Base-by-base conservation (phyloP, 2,113 vertebrate genomes). In the Pterocles burchelli region DNA sequence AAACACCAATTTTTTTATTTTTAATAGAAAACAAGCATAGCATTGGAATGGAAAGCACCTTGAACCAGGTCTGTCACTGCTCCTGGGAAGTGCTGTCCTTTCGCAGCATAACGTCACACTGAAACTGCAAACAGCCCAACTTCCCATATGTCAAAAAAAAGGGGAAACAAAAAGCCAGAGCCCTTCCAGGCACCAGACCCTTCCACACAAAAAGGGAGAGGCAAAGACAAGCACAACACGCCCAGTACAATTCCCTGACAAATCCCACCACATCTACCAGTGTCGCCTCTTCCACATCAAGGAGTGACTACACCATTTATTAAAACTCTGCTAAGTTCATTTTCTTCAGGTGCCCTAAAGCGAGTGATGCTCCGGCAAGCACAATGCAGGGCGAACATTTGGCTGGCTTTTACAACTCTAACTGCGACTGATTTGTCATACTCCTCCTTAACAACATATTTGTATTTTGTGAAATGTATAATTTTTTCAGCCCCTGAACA, bases 401-500 rank as follows among this genome's bases (percentile, higher is more conserved):
- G 91, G 91, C 92, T 97, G 85, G 72, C 91, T 95, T 96, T 90
- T 90, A 71, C 85, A 95, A 97, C 84, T 95, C 71, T 57, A 96
- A 89, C 96, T 89, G 89, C 84, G 48, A 90, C 97, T 95, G 95
- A 97, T 98, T 97, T 97, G 97, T 98, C 96, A 96, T 90, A 92
- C 89, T 91, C 96, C 93, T 97, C 97, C 97, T 96, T 97, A 97
- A 98, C 98, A 98, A 98, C 98, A 96, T 98, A 98, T 98, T 97
- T 98, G 93, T 98, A 94, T 98, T 97, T 98, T 98, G 96, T 74
- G 55, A 97, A 98, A 98, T 98, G 97, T 97, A 97, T 98, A 98
- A 99, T 98, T 98, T 98, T 97, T 98, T 98, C 97, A 96, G 95
- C 96, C 97, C 98, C 97, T 96, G 97, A 98, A 99, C 98, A 99